phyloP scores from a whole-genome alignment of 2,113 vertebrate species.

The Oryzias curvinotus region DNA sequence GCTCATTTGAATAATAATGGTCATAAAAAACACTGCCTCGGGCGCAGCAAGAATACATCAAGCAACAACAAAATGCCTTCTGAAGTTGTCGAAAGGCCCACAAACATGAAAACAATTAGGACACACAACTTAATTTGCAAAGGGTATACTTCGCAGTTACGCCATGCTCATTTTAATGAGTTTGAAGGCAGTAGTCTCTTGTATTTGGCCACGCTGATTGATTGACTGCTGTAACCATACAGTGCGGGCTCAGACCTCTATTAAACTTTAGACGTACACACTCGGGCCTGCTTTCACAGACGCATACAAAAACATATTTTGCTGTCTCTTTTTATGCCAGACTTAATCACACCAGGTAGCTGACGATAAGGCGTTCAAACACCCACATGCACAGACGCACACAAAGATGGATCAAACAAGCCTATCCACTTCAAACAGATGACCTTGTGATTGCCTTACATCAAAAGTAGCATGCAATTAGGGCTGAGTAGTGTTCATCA shows the following conservation, averaged over 20 bases:
- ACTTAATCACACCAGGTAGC: slow-evolving; percentile 65
- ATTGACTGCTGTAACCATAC: slow-evolving; percentile 64
- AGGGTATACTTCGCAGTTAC: slow-evolving; percentile 64
- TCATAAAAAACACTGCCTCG: slow-evolving; percentile 79
- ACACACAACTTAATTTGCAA: slow-evolving; percentile 75
- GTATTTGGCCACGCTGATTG: slow-evolving; percentile 67
- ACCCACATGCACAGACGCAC: slow-evolving; percentile 45
- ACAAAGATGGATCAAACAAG: slow-evolving; percentile 72
- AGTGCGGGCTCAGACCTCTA: slow-evolving; percentile 53
- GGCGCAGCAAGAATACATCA: slow-evolving; percentile 75
- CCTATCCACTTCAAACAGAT: slow-evolving; percentile 73
- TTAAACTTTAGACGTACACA: slow-evolving; percentile 46
- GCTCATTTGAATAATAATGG: slow-evolving; percentile 84
- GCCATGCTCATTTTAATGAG: slow-evolving; percentile 75
- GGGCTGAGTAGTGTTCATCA: slow-evolving; percentile 72
- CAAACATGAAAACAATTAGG: slow-evolving; percentile 80
- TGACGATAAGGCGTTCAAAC: slow-evolving; percentile 48
- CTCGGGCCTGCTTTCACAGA: slow-evolving; percentile 12
- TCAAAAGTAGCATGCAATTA: slow-evolving; percentile 79
- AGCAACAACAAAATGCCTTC: slow-evolving; percentile 76
- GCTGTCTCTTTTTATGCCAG: slow-evolving; percentile 57
- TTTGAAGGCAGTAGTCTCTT: slow-evolving; percentile 65
- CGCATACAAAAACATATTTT: slow-evolving; percentile 53
- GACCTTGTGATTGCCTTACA: slow-evolving; percentile 76
- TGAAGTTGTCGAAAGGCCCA: slow-evolving; percentile 71